Evolutionary conservation across 2,888 invertebrate species (phyloP), one percentile per base, ranked within the genome.

Genomic region (Pediacus dermestoides): DNA sequence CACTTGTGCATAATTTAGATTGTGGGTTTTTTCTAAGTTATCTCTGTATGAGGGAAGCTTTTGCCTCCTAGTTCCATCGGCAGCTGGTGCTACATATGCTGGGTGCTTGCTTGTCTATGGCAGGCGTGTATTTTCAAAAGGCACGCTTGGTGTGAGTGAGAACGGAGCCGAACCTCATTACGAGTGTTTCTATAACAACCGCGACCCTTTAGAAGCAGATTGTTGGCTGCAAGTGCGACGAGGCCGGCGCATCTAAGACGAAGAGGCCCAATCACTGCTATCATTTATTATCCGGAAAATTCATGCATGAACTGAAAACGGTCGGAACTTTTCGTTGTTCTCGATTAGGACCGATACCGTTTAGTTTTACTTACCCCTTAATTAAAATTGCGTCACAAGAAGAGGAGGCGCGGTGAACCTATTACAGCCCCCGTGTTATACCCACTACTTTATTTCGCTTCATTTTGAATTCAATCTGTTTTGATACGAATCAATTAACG

Each of bases 141-240:
- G 8, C 23, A 23, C 18, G 10, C 23, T 6, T 3, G 9, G 23
- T n/a, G 10, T 23, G 10, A 23, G 23, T 10, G 23, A 32, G 37
- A 46, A 44, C 42, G 45, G 35, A 48, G 53, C 48, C 50, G 53
- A 58, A 58, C 57, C 57, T 59, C 59, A 59, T 59, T 59, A 59
- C 55, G 53, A 55, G 55, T 59, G 59, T 59, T 59, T 59, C 59
- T 59, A 59, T 59, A 59, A 59, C 59, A 59, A 59, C 59, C 55
- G 46, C 55, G 57, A 56, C 55, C 57, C 59, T 59, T 57, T 51
- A 48, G 46, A n/a, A 10, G n/a, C n/a, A 56, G 57, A 57, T 55
- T 53, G 55, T 46, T 23, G 48, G 37, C 49, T 47, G 35, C 30
- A 44, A 39, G 51, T 44, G 51, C 39, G 48, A 52, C 46, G 35